Evolutionary conservation across 2,888 invertebrate genomes (phyloP).

Genomic region (Clepsis dumicolana): DNA sequence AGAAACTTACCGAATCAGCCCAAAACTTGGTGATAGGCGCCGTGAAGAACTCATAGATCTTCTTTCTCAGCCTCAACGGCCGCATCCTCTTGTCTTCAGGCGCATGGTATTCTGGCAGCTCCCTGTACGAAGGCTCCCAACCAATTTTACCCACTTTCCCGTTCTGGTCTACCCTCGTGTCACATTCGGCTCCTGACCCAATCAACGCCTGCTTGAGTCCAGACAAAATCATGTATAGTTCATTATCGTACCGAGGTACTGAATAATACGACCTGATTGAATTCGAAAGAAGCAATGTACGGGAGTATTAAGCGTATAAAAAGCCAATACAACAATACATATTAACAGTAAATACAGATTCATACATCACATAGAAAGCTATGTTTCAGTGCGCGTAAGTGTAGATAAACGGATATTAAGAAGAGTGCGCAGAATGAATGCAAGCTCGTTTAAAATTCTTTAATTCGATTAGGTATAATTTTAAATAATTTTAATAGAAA

Average conservation of each 20-base stretch:
- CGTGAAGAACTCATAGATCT: constrained; percentile 99
- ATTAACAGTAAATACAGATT: constrained; percentile 27
- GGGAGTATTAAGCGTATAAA: constrained; percentile 27
- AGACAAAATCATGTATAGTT: constrained; percentile 87
- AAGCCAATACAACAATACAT: constrained; percentile 37
- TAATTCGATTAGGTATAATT: constrained; percentile 3
- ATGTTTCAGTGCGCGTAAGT: constrained; percentile 16
- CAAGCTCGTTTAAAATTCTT: constrained; percentile 25
- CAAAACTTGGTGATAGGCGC: constrained; percentile 99
- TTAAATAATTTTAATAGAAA: constrained; percentile 21
- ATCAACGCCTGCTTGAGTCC: constrained; percentile 88
- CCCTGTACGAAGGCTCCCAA: constrained; percentile 79
- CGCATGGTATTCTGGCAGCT: constrained; percentile 76
- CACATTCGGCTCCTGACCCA: constrained; percentile 88
- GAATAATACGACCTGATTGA: neutral
- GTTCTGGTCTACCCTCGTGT: constrained; percentile 93
- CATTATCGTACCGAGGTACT: constrained; percentile 53
- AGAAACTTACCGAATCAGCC: constrained; percentile 96
- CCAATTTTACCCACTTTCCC: constrained; percentile 90
- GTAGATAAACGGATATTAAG: too few relatives aligned
- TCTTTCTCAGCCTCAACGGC: constrained; percentile 93
- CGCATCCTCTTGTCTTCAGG: constrained; percentile 90
- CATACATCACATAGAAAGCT: constrained; percentile 39
- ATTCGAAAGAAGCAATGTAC: constrained; percentile 16
- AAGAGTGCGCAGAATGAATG: constrained; percentile 30